Evolutionary conservation across 2,888 invertebrate genomes (phyloP), one percentile per base, ranked within the genome.

Genomic region (Scaptomyza caliginosa): DNA sequence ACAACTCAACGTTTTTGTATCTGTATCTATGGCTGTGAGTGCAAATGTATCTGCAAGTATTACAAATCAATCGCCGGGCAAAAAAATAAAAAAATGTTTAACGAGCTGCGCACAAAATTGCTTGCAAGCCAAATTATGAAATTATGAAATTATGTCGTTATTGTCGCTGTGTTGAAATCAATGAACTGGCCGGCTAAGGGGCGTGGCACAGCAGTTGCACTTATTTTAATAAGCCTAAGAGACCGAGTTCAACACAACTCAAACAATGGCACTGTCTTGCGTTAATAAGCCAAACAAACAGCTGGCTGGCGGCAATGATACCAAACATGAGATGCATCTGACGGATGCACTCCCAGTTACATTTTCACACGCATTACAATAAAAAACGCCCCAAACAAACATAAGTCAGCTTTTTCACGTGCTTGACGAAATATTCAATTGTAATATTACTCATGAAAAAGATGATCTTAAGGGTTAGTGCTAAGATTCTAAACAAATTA

Each of bases 131-230:
- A 38, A 64, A 67, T 62, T 62, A 55, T 54, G 58, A 38, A 64
- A 67, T 62, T 62, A 55, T 54, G 58, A 65, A 60, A 76, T 34
- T 34, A 34, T 76, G 55, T 72, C 34, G 57, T 59, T 74, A 78
- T 83, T 78, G 63, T 63, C 52, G 62, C 58, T 77, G 73, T 86
- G 80, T 63, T 59, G 77, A 78, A 83, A 77, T 70, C 86, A 83
- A 78, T 83, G 86, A 83, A 83, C 86, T 74, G 56, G 5, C 34
- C 3, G 13, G 49, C 45, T 11, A 34, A 28, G 24, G 43, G 56
- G 55, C 58, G 54, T 55, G 51, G 54, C 57, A 54, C 10, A 34
- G 51, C 45, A 51, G 21, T 40, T 55, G 75, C 65, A 60, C 49
- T 46, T 60, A 42, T 60, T 77, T 56, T 42, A 72, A 78, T 66